Evolutionary conservation across 2,113 vertebrate species (phyloP), one percentile per base, ranked within the genome.

Genomic region (Hemiprocne comata): DNA sequence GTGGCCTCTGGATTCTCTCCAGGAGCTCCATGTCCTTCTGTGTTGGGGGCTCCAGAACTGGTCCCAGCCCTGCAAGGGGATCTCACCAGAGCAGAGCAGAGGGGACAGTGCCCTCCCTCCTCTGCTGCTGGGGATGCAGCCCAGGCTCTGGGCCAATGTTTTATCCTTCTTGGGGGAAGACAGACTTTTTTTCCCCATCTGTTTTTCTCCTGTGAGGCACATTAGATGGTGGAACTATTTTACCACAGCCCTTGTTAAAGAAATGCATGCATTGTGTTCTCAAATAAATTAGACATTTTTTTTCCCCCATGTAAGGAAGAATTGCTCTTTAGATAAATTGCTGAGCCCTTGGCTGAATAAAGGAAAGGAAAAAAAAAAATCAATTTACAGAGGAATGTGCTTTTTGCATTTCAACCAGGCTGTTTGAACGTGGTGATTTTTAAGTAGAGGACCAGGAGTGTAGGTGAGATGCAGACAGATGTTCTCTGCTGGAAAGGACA

Each of bases 371-470:
- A 44, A 57, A 72, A 38, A 64, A 36, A 67, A 46, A 72, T 92
- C 93, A 65, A 93, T 97, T 96, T 95, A 86, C 54, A 78, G 73
- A 85, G 84, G 93, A 94, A 96, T 96, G 89, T 90, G 72, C 81
- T 95, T 84, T 42, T 92, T 95, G 86, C 61, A 65, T 92, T 89
- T 91, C 77, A 34, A 42, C 25, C 26, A 0, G 24, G 78, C 72
- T 46, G 72, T 73, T 76, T 80, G 72, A 55, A 76, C 7, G 18
- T 3, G 1, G 18, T 48, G 89, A n/a, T 90, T 93, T 85, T 91
- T 44, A 93, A 93, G 93, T 28, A 81, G 66, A 80, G 83, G 87
- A 46, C 23, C 11, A 6, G 19, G 64, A 94, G 92, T 17, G 75
- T 29, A 81, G 87, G 76, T 0, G 29, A 93, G 91, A 81, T 75